These are phyloP conservation scores for Trichogramma dendrolimi DNA, from an alignment of 2,888 invertebrate genomes.

Conservation along the genomic window DNA sequence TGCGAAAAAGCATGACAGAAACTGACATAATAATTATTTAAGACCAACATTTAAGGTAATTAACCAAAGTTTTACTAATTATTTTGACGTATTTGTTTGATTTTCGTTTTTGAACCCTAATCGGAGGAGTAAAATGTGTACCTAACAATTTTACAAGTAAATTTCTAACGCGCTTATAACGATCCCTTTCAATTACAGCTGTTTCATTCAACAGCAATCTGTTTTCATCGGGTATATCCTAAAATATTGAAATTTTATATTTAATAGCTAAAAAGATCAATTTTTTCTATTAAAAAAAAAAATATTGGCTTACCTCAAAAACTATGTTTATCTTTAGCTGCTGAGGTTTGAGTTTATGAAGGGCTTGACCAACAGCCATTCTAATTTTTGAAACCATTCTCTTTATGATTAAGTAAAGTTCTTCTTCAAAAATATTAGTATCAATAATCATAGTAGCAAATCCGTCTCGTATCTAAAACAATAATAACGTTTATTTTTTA, in stretches of 20 bases:
- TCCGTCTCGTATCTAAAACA: conserved; percentile 21
- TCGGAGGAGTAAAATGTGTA: conserved; percentile 37
- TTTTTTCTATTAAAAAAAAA: conserved; percentile 4
- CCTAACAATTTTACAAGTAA: conserved; percentile 30
- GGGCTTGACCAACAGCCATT: conserved; percentile 33
- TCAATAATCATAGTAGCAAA: conserved; percentile 34
- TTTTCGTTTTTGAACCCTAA: conserved; percentile 25
- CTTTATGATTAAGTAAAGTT: conserved; percentile 37
- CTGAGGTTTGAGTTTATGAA: conserved; percentile 26
- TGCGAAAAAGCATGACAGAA: too few species aligned
- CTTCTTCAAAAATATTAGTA: conserved; percentile 38
- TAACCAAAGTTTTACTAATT: conserved; percentile 30
- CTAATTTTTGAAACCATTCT: conserved; percentile 33
- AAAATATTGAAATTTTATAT: conserved; percentile 5
- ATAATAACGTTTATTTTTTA: conserved; percentile 4
- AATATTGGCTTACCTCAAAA: conserved; percentile 31
- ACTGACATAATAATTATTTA: background rate
- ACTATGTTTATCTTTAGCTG: conserved; percentile 30
- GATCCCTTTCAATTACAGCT: background rate
- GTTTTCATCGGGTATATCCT: conserved; percentile 22
- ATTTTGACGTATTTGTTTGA: conserved; percentile 33
- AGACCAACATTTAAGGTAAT: conserved; percentile 33
- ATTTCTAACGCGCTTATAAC: conserved; percentile 15
- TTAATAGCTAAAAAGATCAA: background rate
- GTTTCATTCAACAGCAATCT: conserved; percentile 13